These are phyloP conservation scores for Ptychodera flava DNA, from an alignment of 35 echinoderm and acorn worm genomes.

Conservation along the genomic window DNA sequence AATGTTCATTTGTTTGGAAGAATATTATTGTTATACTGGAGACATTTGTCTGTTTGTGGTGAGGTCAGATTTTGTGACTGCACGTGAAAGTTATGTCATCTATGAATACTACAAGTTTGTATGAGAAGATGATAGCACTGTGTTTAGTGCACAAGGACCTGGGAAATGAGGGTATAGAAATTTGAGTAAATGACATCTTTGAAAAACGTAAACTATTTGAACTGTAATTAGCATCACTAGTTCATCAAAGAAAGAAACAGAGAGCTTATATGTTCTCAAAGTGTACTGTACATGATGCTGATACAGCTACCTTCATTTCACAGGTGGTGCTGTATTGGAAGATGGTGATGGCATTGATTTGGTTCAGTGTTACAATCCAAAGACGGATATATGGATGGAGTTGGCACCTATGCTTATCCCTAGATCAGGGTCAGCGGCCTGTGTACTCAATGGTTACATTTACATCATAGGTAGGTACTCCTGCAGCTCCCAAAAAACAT, in stretches of 20 bases:
- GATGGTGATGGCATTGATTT: slow-evolving; percentile 25
- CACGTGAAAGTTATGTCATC: not conserved
- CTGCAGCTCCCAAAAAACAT: too few relatives aligned
- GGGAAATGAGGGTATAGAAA: too few relatives aligned
- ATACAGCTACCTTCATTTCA: too few relatives aligned
- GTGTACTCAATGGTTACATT: slow-evolving; percentile 18
- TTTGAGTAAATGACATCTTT: too few relatives aligned
- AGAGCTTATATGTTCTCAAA: too few relatives aligned
- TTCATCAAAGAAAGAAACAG: too few relatives aligned
- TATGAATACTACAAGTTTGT: not conserved
- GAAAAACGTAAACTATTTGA: too few relatives aligned
- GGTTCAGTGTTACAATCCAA: slow-evolving; percentile 13
- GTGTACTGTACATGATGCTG: too few relatives aligned
- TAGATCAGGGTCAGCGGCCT: slow-evolving; percentile 10
- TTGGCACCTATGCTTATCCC: slow-evolving; percentile 13
- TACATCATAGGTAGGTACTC: slow-evolving; percentile 6
- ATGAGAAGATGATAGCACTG: not conserved
- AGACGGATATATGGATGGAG: slow-evolving; percentile 18
- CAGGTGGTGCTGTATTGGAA: slow-evolving; percentile 19
- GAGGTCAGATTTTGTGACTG: too few relatives aligned
- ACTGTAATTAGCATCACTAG: too few relatives aligned
- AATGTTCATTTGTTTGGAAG: not conserved
- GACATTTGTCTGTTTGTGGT: not conserved
- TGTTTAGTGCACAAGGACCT: not conserved
- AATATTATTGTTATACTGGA: not conserved